Conservation (phyloP, 2,797 vertebrate genomes). For the Karalla daura region DNA sequence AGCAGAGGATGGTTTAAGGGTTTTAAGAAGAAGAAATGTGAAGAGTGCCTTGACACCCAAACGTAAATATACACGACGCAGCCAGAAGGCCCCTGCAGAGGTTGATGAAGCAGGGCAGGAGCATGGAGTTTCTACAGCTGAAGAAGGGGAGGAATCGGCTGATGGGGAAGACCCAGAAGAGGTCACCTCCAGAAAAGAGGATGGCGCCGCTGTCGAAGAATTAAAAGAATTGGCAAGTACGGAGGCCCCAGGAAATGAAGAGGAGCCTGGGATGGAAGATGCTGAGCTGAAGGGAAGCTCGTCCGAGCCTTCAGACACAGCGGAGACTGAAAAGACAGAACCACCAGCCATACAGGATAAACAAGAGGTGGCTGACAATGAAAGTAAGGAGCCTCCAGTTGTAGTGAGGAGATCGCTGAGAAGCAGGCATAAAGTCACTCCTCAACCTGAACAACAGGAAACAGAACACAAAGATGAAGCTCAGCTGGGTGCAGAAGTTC, state of each 20-base stretch:
- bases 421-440: neutral
- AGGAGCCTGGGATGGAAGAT: neutral
- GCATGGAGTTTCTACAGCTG: neutral
- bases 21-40: constrained; percentile 32
- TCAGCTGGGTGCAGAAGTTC: neutral
- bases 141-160: neutral
- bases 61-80: neutral
- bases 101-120: neutral
- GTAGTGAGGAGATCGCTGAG: constrained; percentile 10
- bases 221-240: neutral
- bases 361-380: constrained; percentile 8
- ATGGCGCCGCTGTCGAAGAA: neutral
- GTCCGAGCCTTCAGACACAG: constrained; percentile 7
- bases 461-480: neutral
- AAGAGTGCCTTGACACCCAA: neutral
- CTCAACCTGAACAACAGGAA: neutral
- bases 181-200: neutral
- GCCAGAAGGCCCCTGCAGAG: neutral
- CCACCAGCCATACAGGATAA: neutral
- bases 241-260: neutral
- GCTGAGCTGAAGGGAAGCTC: neutral
- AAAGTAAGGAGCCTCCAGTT: constrained; percentile 5
- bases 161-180: constrained; percentile 11
- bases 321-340: constrained; percentile 3
- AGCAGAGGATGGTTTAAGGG: neutral